Percentiles rank a stretch among this genome's conserved stretches.
Conservation (phyloP, 1,140 invertebrate genomes). For the Chymomyza costata region DNA sequence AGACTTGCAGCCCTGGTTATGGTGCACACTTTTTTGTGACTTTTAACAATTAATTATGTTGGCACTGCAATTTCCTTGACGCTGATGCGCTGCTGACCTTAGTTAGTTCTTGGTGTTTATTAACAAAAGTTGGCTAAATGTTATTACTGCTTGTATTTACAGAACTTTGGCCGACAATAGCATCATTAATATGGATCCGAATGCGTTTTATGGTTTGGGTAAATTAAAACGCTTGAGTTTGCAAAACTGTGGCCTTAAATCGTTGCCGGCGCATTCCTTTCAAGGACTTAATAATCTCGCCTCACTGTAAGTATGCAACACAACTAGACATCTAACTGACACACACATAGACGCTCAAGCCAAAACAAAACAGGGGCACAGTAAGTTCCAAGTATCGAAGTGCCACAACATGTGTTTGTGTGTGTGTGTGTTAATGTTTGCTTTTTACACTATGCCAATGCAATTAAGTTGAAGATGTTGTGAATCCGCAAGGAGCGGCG, state of each 20-base stretch:
- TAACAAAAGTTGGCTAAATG: too few species aligned
- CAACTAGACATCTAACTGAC: background rate
- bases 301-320: constrained; percentile 77
- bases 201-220: constrained; percentile 76
- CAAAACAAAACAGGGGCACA: background rate
- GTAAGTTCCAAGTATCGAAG: constrained; percentile 2
- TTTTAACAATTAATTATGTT: constrained; percentile 56
- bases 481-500: constrained; percentile 8
- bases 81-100: constrained; percentile 24
- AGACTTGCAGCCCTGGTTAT: constrained; percentile 8
- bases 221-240: constrained; percentile 78
- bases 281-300: constrained; percentile 76
- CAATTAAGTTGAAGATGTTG: constrained; percentile 23
- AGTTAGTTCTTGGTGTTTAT: too few species aligned
- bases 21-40: constrained; percentile 5
- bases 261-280: constrained; percentile 76
- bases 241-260: constrained; percentile 77
- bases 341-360: background rate
- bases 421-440: constrained; percentile 46
- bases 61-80: constrained; percentile 52
- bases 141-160: constrained; percentile 63
- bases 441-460: constrained; percentile 44
- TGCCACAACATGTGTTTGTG: too few species aligned
- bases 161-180: constrained; percentile 79
- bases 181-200: constrained; percentile 77